These are phyloP conservation scores for Osmoderma eremita DNA, from an alignment of 2,888 invertebrate species.

Conservation along the genomic window DNA sequence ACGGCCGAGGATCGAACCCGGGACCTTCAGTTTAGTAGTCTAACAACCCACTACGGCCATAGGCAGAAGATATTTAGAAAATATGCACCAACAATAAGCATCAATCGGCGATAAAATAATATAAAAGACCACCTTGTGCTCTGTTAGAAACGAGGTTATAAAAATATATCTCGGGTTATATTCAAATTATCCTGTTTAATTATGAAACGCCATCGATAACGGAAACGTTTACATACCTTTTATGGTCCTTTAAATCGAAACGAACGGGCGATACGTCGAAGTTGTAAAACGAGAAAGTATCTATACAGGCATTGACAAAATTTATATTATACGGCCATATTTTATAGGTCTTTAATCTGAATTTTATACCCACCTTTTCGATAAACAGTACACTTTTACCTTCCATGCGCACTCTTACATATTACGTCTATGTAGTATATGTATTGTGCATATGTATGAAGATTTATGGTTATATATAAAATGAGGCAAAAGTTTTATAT, in stretches of 20 bases:
- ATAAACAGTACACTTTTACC: slow-evolving; percentile 38
- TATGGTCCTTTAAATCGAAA: slow-evolving; percentile 13
- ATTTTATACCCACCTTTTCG: slow-evolving; percentile 35
- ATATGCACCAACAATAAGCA: no score
- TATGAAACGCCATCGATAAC: no score
- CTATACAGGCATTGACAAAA: slow-evolving; percentile 24
- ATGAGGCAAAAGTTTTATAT: not conserved
- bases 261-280: slow-evolving; percentile 13
- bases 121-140: no score
- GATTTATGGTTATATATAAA: not conserved
- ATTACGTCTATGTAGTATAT: not conserved
- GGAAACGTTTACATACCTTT: not conserved
- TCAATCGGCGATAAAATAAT: no score
- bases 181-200: no score
- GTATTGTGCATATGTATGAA: not conserved
- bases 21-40: no score
- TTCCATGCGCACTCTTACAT: slow-evolving; percentile 15
- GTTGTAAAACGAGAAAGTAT: slow-evolving; percentile 23
- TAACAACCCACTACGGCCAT: no score
- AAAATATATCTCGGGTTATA: no score
- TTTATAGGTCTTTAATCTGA: slow-evolving; percentile 38
- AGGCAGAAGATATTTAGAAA: no score
- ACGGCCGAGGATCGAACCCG: no score
- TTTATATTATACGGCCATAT: slow-evolving; percentile 32
- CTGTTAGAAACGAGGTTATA: no score